Evolutionary conservation across 2,113 vertebrate species (phyloP).

Genomic region (Penelope pileata): DNA sequence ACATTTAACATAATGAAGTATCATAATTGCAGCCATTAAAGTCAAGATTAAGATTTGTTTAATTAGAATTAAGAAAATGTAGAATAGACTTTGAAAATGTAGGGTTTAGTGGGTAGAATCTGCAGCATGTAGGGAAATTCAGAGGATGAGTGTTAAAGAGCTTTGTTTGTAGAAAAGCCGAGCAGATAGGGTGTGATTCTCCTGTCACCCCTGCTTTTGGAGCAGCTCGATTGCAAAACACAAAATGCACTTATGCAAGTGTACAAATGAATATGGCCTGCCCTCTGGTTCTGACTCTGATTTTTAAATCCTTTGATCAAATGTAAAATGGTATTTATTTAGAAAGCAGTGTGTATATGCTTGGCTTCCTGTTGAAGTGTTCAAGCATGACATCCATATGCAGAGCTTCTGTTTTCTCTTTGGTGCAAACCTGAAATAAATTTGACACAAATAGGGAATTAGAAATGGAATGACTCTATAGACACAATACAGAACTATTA

Average conservation of each 20-base stretch:
- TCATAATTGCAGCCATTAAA: slow-evolving; percentile 87
- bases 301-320: not conserved
- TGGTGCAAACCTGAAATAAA: not conserved
- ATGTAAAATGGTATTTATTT: not conserved
- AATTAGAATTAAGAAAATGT: slow-evolving; percentile 89
- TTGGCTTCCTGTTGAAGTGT: slow-evolving; percentile 30
- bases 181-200: not conserved
- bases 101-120: slow-evolving; percentile 51
- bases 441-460: not conserved
- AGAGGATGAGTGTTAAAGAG: slow-evolving; percentile 20
- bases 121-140: slow-evolving; percentile 17
- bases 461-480: not conserved
- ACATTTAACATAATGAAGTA: slow-evolving; percentile 86
- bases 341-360: not conserved
- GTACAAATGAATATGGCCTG: not conserved
- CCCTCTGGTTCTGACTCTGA: not conserved
- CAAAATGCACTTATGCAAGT: not conserved
- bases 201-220: not conserved
- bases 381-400: slow-evolving; percentile 32
- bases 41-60: slow-evolving; percentile 87
- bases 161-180: slow-evolving; percentile 55
- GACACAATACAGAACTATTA: not conserved
- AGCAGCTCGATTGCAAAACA: not conserved
- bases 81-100: slow-evolving; percentile 74
- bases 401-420: not conserved